Base-by-base conservation (phyloP, 1,140 invertebrate species). In the Armadillidium nasatum region DNA sequence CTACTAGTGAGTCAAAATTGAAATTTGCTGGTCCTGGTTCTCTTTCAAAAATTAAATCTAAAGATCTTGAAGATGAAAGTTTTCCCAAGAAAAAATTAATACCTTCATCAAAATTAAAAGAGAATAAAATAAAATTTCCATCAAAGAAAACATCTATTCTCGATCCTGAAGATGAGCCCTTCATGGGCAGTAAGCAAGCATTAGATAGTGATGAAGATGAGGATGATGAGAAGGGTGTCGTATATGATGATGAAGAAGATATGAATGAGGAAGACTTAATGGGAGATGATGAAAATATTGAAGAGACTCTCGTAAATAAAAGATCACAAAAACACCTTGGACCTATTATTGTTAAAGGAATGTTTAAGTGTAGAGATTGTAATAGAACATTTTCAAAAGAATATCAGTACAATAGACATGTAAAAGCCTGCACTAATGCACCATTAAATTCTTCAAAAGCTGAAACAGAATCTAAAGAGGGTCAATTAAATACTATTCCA, bases 181-280 rank as follows among this genome's bases (percentile, higher is more conserved):
- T 46, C 44, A 60, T 45, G 22, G 67, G 70, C 70, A 44, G 70
- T 19, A 46, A 76, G 21, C 66, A 71, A 15, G 45, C 43, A 15
- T 68, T 68, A 33, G 74, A 71, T 11, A 44, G 46, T 46, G 74
- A 76, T 44, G 69, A 71, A 70, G 74, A 76, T 60, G 74, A 76
- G 9, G 74, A 76, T 44, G 67, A 66, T 54, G 67, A 76, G 11
- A 70, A 71, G 19, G 69, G 70, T 22, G 44, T 76, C 45, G 74
- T 50, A 13, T 45, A 46, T 76, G 74, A 71, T 71, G 71, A 76
- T 76, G 74, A 76, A 22, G 74, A 76, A 22, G 54, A 76, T 76
- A 1, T 60, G 10, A 66, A 76, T 68, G 67, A 66, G 21, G 67
- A 76, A n/a, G 50, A 71, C n/a, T 44, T 70, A 15, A 19, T 76